phyloP scores from a whole-genome alignment of 1,140 invertebrate species.

The Drosophila busckii region DNA sequence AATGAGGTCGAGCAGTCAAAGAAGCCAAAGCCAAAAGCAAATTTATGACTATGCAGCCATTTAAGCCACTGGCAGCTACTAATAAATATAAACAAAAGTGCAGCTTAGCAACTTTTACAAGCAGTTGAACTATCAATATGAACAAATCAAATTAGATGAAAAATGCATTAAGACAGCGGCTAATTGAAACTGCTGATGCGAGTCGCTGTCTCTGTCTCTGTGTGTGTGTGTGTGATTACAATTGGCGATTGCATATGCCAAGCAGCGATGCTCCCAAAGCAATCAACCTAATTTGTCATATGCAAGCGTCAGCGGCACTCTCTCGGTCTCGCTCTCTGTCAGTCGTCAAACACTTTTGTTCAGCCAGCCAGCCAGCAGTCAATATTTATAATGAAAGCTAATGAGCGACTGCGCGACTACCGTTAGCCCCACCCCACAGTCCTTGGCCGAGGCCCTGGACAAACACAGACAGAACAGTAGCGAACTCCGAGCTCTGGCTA shows the following conservation, averaged over 20 bases:
- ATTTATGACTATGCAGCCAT: slow-evolving; percentile 77
- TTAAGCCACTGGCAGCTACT: no score
- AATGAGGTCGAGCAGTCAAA: slow-evolving; percentile 3
- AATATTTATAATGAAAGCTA: slow-evolving; percentile 75
- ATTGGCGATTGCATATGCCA: slow-evolving; percentile 10
- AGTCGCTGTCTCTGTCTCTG: neutral
- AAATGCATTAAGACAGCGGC: slow-evolving; percentile 31
- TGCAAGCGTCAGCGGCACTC: slow-evolving; percentile 40
- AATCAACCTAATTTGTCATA: slow-evolving; percentile 76
- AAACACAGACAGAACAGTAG: no score
- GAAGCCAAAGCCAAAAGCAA: slow-evolving; percentile 42
- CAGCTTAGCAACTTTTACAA: slow-evolving; percentile 16
- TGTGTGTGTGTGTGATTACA: slow-evolving; percentile 21
- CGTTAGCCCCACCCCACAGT: no score
- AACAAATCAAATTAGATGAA: slow-evolving; percentile 68
- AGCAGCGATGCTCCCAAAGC: slow-evolving; percentile 44
- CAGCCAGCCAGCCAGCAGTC: slow-evolving; percentile 44
- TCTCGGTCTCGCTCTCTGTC: slow-evolving; percentile 16
- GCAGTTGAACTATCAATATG: slow-evolving; percentile 56
- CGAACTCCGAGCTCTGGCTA: no score
- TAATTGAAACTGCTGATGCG: slow-evolving; percentile 55
- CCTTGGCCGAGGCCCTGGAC: neutral
- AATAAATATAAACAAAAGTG: no score
- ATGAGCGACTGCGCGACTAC: slow-evolving; percentile 43
- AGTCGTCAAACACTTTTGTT: slow-evolving; percentile 41